These are phyloP conservation scores for Leuciscus waleckii DNA, from an alignment of 2,797 vertebrate species.

Conservation along the genomic window DNA sequence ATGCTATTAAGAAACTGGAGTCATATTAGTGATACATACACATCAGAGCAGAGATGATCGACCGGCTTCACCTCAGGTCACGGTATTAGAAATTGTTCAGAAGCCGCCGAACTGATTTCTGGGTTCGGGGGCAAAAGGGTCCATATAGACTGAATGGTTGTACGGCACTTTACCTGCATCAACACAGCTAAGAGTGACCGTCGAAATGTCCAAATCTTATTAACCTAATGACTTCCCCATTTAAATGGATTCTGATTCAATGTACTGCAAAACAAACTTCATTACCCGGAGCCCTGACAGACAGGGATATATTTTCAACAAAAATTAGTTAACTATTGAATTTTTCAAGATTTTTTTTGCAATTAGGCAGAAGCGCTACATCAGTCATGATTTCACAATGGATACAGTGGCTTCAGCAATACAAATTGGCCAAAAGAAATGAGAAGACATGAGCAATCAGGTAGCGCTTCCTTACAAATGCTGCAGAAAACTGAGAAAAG, in stretches of 20 bases:
- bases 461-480: slow-evolving; percentile 44
- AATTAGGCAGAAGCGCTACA: slow-evolving; percentile 49
- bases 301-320: slow-evolving; percentile 67
- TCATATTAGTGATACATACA: neutral
- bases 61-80: neutral
- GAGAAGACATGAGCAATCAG: slow-evolving; percentile 15
- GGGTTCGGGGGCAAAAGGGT: slow-evolving; percentile 26
- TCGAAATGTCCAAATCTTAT: slow-evolving; percentile 71
- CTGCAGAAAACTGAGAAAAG: slow-evolving; percentile 51
- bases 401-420: slow-evolving; percentile 63
- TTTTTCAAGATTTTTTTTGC: slow-evolving; percentile 58
- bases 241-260: slow-evolving; percentile 77
- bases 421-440: slow-evolving; percentile 7
- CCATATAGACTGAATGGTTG: slow-evolving; percentile 47
- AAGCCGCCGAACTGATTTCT: slow-evolving; percentile 13
- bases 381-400: slow-evolving; percentile 43
- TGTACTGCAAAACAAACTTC: slow-evolving; percentile 76
- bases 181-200: slow-evolving; percentile 67
- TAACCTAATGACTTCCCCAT: slow-evolving; percentile 79
- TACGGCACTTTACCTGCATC: slow-evolving; percentile 63
- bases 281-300: slow-evolving; percentile 73
- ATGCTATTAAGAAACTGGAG: slow-evolving; percentile 6
- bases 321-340: slow-evolving; percentile 62
- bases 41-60: neutral
- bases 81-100: neutral